phyloP scores from a whole-genome alignment of 2,888 invertebrate species.

The Nemotelus pantherinus region DNA sequence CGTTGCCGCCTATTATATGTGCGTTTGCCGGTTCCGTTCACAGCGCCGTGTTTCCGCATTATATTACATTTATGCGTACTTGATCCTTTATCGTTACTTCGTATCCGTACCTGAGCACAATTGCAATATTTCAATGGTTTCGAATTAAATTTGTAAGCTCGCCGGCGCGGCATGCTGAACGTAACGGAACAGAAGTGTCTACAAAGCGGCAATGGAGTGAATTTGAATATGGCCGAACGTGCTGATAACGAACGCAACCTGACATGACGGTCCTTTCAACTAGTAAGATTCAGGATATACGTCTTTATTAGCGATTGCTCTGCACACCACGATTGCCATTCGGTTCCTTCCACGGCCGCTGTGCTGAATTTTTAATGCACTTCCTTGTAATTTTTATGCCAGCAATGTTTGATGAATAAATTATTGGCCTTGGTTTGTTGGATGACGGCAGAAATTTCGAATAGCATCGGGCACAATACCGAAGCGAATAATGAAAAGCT shows the following conservation, averaged over 20 bases:
- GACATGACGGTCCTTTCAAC: neutral
- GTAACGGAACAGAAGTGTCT: neutral
- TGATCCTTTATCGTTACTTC: neutral
- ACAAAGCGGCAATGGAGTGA: slow-evolving; percentile 19
- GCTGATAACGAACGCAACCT: slow-evolving; percentile 44
- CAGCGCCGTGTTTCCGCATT: neutral
- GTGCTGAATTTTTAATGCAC: slow-evolving; percentile 49
- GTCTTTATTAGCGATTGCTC: slow-evolving; percentile 46
- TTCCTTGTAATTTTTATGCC: slow-evolving; percentile 45
- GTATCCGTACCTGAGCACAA: slow-evolving; percentile 8
- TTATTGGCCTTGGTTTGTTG: slow-evolving; percentile 46
- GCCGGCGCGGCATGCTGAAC: neutral
- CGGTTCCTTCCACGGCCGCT: slow-evolving; percentile 27
- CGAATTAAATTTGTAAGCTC: slow-evolving; percentile 41
- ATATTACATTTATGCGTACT: slow-evolving; percentile 9
- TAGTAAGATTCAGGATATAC: slow-evolving; percentile 11
- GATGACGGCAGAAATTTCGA: neutral
- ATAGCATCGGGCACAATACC: neutral
- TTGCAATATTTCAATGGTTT: slow-evolving; percentile 47
- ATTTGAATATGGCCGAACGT: slow-evolving; percentile 47
- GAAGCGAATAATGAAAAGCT: no score
- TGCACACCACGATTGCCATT: neutral
- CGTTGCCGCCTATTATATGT: slow-evolving; percentile 14
- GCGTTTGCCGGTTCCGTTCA: neutral
- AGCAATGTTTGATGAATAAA: slow-evolving; percentile 48